These are phyloP conservation scores for Puntigrus tetrazona DNA, from an alignment of 2,113 vertebrate genomes.

Conservation along the genomic window DNA sequence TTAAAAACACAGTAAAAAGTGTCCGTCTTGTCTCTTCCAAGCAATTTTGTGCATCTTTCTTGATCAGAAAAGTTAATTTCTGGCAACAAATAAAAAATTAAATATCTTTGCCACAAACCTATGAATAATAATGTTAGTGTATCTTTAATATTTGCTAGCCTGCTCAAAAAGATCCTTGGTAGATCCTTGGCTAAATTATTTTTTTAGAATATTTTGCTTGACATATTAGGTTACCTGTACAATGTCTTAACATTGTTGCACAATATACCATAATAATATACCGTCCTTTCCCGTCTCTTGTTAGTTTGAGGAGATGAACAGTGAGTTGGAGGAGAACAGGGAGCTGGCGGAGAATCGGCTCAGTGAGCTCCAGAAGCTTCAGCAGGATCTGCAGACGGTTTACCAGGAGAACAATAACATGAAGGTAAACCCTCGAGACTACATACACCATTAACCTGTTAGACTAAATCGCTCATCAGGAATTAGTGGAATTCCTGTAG, in stretches of 20 bases:
- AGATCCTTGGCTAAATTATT: not conserved
- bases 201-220: not conserved
- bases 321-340: slow-evolving; percentile 92
- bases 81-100: too few species aligned
- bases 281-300: not conserved
- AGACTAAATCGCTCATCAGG: too few species aligned
- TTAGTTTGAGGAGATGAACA: slow-evolving; percentile 97
- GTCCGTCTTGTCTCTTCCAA: not conserved
- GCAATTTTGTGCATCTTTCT: not conserved
- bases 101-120: not conserved
- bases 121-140: not conserved
- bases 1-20: not conserved
- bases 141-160: not conserved
- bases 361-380: slow-evolving; percentile 88
- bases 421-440: slow-evolving; percentile 74
- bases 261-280: not conserved
- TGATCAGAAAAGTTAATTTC: not conserved
- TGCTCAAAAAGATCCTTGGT: not conserved
- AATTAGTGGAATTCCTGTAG: not conserved
- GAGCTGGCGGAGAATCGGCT: slow-evolving; percentile 91
- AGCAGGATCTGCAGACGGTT: slow-evolving; percentile 89
- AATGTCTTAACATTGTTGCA: not conserved
- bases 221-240: not conserved
- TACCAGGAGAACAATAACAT: slow-evolving; percentile 88
- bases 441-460: not conserved